phyloP scores from a whole-genome alignment of 53 echinoderm and acorn worm species.

The Paracentrotus lividus region DNA sequence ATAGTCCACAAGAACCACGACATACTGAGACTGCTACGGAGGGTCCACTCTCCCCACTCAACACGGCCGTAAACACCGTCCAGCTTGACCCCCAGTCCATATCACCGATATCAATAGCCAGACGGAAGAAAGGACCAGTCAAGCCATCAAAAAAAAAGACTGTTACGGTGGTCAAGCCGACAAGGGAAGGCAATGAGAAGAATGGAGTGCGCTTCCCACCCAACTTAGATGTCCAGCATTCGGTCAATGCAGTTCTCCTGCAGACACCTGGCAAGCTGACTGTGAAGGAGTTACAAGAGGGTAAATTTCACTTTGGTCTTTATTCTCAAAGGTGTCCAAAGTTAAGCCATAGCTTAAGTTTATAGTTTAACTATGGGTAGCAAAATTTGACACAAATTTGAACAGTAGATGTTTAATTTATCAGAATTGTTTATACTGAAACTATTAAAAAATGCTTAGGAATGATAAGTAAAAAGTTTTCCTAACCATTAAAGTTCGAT shows the following conservation, averaged over 20 bases:
- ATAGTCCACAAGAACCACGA: constrained; percentile 9
- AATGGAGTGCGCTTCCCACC: constrained; percentile 87
- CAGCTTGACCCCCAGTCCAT: constrained; percentile 96
- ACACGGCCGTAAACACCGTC: constrained; percentile 56
- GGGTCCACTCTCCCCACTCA: constrained; percentile 52
- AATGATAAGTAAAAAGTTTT: too few relatives aligned
- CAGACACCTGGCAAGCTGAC: constrained; percentile 95
- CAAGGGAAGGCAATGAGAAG: constrained; percentile 73
- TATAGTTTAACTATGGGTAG: too few relatives aligned
- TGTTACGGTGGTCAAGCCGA: constrained; percentile 47
- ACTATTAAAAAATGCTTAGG: too few relatives aligned
- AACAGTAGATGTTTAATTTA: too few relatives aligned
- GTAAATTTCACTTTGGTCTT: constrained; percentile 65
- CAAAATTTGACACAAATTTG: too few relatives aligned
- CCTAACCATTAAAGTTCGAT: too few relatives aligned
- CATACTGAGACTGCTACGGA: constrained; percentile 29
- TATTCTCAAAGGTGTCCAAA: too few relatives aligned
- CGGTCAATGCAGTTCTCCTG: constrained; percentile 90
- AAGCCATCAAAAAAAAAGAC: constrained; percentile 75
- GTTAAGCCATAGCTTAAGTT: too few relatives aligned
- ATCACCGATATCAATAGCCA: constrained; percentile 87
- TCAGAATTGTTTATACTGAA: too few relatives aligned
- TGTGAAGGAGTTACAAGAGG: constrained; percentile 92
- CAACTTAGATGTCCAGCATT: constrained; percentile 91
- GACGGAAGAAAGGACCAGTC: constrained; percentile 75